Conservation (phyloP, 2,888 invertebrate species). For the Melinaea marsaeus region DNA sequence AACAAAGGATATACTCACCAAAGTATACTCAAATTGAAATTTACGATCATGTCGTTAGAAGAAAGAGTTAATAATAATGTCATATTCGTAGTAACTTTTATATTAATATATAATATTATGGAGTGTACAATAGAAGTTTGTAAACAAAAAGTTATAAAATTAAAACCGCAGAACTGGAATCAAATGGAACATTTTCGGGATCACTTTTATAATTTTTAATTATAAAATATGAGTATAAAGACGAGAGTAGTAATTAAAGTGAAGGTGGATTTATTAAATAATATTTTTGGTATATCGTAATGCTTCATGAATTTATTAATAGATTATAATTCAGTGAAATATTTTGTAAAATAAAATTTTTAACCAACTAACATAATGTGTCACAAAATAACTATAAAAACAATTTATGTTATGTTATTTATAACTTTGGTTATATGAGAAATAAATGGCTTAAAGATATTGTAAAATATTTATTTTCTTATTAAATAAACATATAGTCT, state of each 20-base stretch:
- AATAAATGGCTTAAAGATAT: not conserved
- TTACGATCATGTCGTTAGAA: constrained; percentile 87
- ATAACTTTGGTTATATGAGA: not conserved
- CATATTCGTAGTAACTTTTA: not conserved
- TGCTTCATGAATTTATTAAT: no score
- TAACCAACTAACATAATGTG: not conserved
- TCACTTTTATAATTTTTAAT: no score
- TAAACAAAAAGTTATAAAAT: no score
- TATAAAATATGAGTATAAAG: no score
- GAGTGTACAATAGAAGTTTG: no score
- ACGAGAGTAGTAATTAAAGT: no score
- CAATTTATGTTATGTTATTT: not conserved
- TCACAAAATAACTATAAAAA: not conserved
- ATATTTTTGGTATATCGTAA: no score
- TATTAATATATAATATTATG: not conserved
- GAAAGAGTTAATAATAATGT: constrained; percentile 47
- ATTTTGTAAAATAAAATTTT: not conserved
- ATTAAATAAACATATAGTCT: not conserved
- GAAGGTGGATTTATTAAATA: no score
- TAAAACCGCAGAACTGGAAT: no score
- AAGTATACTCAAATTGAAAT: constrained; percentile 86
- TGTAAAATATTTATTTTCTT: not conserved
- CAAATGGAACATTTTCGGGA: no score
- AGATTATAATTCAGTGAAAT: no score
- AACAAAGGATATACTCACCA: constrained; percentile 79